Conservation (phyloP, 2,797 vertebrate genomes). For the Octomys mimax region DNA sequence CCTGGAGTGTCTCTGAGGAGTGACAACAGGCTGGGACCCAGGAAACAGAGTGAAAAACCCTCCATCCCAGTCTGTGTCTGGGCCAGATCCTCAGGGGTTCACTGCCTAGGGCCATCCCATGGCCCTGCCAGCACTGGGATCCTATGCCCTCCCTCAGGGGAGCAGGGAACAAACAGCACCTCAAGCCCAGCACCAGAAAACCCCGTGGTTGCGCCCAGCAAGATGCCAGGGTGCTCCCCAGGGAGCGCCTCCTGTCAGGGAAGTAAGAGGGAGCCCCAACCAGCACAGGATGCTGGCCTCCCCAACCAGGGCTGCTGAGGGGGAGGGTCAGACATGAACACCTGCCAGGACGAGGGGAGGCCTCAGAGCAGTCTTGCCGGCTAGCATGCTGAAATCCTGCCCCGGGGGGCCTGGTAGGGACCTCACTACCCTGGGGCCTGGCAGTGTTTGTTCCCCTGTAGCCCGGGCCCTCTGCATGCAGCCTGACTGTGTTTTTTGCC, state of each 20-base stretch:
- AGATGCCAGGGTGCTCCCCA: not conserved
- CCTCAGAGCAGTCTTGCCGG: rapidly evolving
- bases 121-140: not conserved
- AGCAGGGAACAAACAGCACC: no score
- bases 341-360: not conserved
- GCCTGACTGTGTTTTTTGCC: not conserved
- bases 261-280: not conserved
- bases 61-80: rapidly evolving
- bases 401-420: not conserved
- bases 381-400: not conserved
- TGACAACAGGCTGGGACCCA: rapidly evolving
- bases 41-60: not conserved
- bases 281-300: not conserved
- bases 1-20: not conserved
- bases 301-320: not conserved
- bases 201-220: not conserved
- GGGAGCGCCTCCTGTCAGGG: not conserved
- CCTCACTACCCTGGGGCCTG: not conserved
- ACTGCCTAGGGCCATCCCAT: not conserved
- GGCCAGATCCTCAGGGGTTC: not conserved
- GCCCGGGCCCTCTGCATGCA: not conserved
- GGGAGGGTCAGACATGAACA: not conserved
- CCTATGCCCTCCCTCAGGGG: not conserved
- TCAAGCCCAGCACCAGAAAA: not conserved
- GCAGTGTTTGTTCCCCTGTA: not conserved